phyloP scores from a whole-genome alignment of 2,888 invertebrate genomes.

The Amphiduros pacificus region DNA sequence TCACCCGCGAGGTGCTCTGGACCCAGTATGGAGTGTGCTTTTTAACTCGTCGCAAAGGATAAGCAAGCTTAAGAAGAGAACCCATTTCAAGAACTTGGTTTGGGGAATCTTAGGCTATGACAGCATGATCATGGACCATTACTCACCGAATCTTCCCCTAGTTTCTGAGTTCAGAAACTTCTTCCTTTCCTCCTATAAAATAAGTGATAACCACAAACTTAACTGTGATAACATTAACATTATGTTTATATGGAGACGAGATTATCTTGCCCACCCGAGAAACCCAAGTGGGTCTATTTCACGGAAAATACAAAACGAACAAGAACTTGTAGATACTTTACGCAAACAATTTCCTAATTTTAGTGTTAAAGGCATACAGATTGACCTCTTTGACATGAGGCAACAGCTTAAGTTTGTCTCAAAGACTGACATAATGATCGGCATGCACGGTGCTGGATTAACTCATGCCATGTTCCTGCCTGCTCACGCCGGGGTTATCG shows the following conservation, averaged over 20 bases:
- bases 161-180: slow-evolving; percentile 49
- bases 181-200: slow-evolving; percentile 38
- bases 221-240: slow-evolving; percentile 44
- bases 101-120: slow-evolving; percentile 52
- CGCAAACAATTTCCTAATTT: slow-evolving; percentile 32
- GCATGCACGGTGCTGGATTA: slow-evolving; percentile 58
- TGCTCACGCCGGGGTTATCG: slow-evolving; percentile 46
- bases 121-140: slow-evolving; percentile 45
- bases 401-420: slow-evolving; percentile 45
- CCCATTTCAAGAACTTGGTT: slow-evolving; percentile 35
- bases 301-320: slow-evolving; percentile 55
- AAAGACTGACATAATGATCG: slow-evolving; percentile 52
- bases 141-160: slow-evolving; percentile 36
- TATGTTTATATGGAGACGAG: slow-evolving; percentile 53
- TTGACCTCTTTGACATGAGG: slow-evolving; percentile 45
- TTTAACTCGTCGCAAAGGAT: slow-evolving; percentile 44
- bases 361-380: slow-evolving; percentile 40
- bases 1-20: slow-evolving; percentile 50
- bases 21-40: slow-evolving; percentile 46
- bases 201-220: slow-evolving; percentile 23
- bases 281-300: slow-evolving; percentile 50
- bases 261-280: slow-evolving; percentile 56
- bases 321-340: slow-evolving; percentile 44
- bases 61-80: slow-evolving; percentile 33
- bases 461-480: slow-evolving; percentile 54